A percentile compares a stretch with the other conserved stretches of the same genome.
These are phyloP conservation scores for Falco novaeseelandiae DNA, from an alignment of 2,797 vertebrate species.

Conservation along the genomic window DNA sequence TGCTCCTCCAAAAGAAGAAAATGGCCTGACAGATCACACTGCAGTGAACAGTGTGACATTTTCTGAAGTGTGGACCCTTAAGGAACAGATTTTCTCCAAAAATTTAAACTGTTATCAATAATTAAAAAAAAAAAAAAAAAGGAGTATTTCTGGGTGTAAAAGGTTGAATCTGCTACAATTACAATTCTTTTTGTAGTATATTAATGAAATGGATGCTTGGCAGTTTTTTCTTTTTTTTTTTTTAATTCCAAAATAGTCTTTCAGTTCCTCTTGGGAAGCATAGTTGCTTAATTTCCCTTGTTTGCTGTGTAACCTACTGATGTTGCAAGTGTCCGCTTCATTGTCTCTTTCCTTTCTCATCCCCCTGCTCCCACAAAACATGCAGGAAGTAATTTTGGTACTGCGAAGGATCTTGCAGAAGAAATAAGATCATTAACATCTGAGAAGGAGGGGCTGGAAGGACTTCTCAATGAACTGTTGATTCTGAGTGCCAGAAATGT, in stretches of 20 bases:
- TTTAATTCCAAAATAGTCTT: background rate
- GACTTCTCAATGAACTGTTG: slow-evolving; percentile 81
- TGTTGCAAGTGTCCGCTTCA: background rate
- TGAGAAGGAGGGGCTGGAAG: slow-evolving; percentile 85
- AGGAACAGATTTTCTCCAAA: background rate
- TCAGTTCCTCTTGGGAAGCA: background rate
- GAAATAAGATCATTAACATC: slow-evolving; percentile 83
- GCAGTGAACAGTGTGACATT: background rate
- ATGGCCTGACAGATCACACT: background rate
- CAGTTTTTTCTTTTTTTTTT: background rate
- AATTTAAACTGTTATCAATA: background rate
- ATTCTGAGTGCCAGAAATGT: slow-evolving; percentile 78
- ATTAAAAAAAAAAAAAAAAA: background rate
- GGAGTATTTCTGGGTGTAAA: background rate
- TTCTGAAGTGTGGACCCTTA: background rate
- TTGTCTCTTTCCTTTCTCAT: slow-evolving; percentile 11
- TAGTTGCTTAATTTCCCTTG: background rate
- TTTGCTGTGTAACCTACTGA: background rate
- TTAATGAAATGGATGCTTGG: background rate
- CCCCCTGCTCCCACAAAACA: background rate
- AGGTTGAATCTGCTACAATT: background rate
- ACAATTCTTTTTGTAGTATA: background rate
- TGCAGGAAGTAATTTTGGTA: slow-evolving; percentile 86
- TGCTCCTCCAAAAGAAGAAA: background rate
- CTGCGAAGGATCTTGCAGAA: slow-evolving; percentile 86